Evolutionary conservation across 53 echinoderm and acorn worm genomes (phyloP).

Genomic region (Mesocentrotus franciscanus): DNA sequence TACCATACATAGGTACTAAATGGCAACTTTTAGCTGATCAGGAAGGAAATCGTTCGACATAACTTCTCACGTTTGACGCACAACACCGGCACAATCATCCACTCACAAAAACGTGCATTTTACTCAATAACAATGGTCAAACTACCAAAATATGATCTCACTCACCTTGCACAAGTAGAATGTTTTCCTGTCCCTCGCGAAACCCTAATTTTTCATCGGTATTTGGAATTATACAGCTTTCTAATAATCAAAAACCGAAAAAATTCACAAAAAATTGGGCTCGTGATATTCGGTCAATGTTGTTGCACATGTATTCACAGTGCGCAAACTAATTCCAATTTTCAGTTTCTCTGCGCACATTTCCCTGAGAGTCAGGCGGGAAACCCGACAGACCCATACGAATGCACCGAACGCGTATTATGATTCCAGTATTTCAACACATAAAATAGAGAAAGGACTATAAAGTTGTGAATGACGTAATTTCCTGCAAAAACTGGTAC

Average conservation of each 20-base stretch:
- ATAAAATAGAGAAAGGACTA: background rate
- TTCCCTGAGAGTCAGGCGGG: slow-evolving; percentile 57
- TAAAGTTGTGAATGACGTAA: slow-evolving; percentile 33
- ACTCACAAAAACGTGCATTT: slow-evolving; percentile 51
- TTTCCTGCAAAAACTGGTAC: slow-evolving; percentile 1
- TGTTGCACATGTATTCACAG: slow-evolving; percentile 62
- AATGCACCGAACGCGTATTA: background rate
- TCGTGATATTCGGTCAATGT: slow-evolving; percentile 34
- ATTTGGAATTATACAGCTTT: slow-evolving; percentile 47
- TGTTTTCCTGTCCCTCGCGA: slow-evolving; percentile 52
- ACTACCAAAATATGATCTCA: background rate
- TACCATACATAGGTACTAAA: background rate
- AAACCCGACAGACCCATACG: slow-evolving; percentile 56
- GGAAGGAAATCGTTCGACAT: slow-evolving; percentile 44
- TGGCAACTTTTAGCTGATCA: background rate
- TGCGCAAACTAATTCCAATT: slow-evolving; percentile 33
- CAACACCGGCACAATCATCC: slow-evolving; percentile 1
- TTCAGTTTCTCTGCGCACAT: slow-evolving; percentile 32
- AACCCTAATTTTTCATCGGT: slow-evolving; percentile 66
- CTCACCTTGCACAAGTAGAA: slow-evolving; percentile 66
- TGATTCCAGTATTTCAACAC: slow-evolving; percentile 1
- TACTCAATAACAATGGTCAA: slow-evolving; percentile 17
- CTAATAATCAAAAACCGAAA: slow-evolving; percentile 49
- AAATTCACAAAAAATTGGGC: slow-evolving; percentile 24
- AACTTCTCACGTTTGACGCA: background rate